phyloP scores from a whole-genome alignment of 2,797 vertebrate genomes.

The Crotalus adamanteus region DNA sequence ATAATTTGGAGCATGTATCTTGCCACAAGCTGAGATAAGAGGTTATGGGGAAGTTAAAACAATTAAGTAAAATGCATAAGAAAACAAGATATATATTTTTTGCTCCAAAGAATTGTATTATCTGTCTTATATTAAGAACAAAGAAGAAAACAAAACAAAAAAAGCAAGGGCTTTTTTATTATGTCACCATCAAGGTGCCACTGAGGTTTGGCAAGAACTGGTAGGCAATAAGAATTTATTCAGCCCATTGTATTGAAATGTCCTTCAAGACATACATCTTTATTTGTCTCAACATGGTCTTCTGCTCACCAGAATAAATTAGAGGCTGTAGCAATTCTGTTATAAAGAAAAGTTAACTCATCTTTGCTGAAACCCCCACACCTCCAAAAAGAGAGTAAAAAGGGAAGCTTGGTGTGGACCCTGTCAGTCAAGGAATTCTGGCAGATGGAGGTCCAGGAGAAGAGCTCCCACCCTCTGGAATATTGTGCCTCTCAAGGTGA shows the following conservation, averaged over 20 bases:
- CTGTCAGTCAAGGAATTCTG: not conserved
- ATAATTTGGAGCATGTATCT: constrained; percentile 40
- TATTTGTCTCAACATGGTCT: not conserved
- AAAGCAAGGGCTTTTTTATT: not conserved
- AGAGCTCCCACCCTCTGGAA: not conserved
- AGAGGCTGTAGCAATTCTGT: not conserved
- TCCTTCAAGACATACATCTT: not conserved
- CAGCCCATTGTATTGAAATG: not conserved
- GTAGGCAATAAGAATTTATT: not conserved
- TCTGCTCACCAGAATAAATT: not conserved
- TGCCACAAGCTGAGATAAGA: constrained; percentile 12
- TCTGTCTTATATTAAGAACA: constrained; percentile 20
- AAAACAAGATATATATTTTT: constrained; percentile 34
- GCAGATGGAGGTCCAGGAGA: not conserved
- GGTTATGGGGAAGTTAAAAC: constrained; percentile 16
- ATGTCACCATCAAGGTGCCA: not conserved
- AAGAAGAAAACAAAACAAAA: not conserved
- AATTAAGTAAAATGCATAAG: constrained; percentile 44
- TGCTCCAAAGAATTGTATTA: constrained; percentile 30
- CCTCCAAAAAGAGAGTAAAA: not conserved
- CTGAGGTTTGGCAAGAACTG: not conserved
- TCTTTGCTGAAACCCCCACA: not conserved
- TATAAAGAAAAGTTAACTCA: not conserved
- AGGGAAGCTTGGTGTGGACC: not conserved
- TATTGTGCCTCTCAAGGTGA: not conserved